Base-by-base conservation (phyloP, 2,797 vertebrate genomes). In the Fistularia commersonii region DNA sequence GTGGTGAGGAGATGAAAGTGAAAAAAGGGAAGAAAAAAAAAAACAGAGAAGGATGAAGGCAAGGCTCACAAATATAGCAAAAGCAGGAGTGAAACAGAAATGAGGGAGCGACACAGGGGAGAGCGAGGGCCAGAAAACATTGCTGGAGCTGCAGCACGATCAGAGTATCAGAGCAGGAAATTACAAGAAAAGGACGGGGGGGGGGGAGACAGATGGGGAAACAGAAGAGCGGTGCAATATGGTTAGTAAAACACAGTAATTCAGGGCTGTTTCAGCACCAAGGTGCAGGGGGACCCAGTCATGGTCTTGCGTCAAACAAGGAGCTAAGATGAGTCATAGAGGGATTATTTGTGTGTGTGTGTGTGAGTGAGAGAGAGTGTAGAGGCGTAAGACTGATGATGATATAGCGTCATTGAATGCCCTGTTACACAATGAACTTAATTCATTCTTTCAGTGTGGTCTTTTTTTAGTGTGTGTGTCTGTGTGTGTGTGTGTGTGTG, bases 321-420 rank as follows among this genome's bases (percentile, higher is more conserved):
- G 52, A 85, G 79, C 78, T 72, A 62, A 76, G 66, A 81, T 86
- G 84, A 88, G 65, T 86, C 85, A 88, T 79, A 86, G 50, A 81
- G 74, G 74, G 80, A 71, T 70, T 50, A 33, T 46, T 42, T 64
- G 48, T 59, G 53, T 64, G 44, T 41, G 45, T 40, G 59, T 43
- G 11, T 55, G 59, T 52, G 57, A 41, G 41, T 12, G 46, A 48
- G 69, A 66, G 72, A 59, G 77, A 65, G 75, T 62, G 53, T 53
- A 62, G 54, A 72, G 54, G 69, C 61, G 54, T 57, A 62, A 60
- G 72, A 79, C 60, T 63, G 51, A 69, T 60, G 66, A 49, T 64
- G 58, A 23, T 63, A 55, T 73, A 77, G 83, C 84, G 81, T 85
- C 84, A 83, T 35, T 51, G 45, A 70, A 64, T 69, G 56, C 78